These are phyloP conservation scores for Lysiphlebus fabarum DNA, from an alignment of 1,140 invertebrate species.

Conservation along the genomic window DNA sequence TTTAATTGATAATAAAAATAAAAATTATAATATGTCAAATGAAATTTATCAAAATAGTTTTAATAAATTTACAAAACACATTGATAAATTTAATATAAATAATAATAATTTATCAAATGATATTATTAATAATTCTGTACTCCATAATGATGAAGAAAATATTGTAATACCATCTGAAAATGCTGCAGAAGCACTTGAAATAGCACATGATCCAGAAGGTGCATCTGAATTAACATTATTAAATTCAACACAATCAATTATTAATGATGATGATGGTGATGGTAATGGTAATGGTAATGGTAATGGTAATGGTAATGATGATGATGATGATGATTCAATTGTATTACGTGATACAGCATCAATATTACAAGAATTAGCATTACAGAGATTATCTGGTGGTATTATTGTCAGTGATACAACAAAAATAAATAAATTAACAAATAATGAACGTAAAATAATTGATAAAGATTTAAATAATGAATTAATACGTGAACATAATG, in stretches of 20 bases:
- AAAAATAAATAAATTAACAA: slow-evolving; percentile 29
- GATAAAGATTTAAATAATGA: slow-evolving; percentile 60
- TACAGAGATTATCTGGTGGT: slow-evolving; percentile 47
- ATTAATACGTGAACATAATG: slow-evolving; percentile 54
- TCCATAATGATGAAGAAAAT: slow-evolving; percentile 34
- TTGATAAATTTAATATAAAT: too few species aligned
- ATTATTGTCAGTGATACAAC: slow-evolving; percentile 21
- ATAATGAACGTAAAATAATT: slow-evolving; percentile 37
- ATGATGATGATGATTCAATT: slow-evolving; percentile 43
- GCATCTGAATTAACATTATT: slow-evolving; percentile 41
- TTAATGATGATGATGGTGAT: too few species aligned
- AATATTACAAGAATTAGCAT: slow-evolving; percentile 47
- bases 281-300: too few species aligned
- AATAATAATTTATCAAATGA: not conserved
- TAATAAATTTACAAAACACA: too few species aligned
- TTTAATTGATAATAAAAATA: too few species aligned
- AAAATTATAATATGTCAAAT: not conserved
- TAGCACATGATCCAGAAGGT: slow-evolving; percentile 46
- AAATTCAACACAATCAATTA: slow-evolving; percentile 37
- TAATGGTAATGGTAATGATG: too few species aligned
- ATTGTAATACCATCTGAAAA: slow-evolving; percentile 45
- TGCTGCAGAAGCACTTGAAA: slow-evolving; percentile 46
- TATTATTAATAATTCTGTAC: slow-evolving; percentile 30
- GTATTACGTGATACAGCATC: slow-evolving; percentile 47
- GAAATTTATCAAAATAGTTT: too few species aligned